These are phyloP conservation scores for Malachius bipustulatus DNA, from an alignment of 2,888 invertebrate genomes.

Conservation along the genomic window DNA sequence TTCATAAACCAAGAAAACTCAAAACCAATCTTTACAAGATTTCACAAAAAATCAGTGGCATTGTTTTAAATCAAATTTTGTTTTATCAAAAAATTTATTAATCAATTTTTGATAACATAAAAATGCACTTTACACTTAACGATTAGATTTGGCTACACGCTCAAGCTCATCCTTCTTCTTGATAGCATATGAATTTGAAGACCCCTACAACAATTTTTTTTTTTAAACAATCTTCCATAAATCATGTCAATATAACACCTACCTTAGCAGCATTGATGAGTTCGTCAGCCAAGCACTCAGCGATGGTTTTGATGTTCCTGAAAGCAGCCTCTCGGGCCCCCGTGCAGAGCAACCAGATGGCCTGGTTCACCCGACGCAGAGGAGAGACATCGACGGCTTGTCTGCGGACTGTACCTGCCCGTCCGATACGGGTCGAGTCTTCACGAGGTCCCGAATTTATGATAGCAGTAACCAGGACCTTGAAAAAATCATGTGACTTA, in stretches of 20 bases:
- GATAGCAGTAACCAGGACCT: constrained; percentile 91
- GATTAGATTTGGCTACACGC: constrained; percentile 99
- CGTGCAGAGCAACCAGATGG: constrained; percentile 98
- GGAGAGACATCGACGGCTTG: constrained; percentile 99
- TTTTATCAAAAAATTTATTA: too few species aligned
- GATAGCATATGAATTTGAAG: constrained; percentile 99
- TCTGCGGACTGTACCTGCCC: constrained; percentile 99
- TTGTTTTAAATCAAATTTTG: too few species aligned
- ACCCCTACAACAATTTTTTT: constrained; percentile 52
- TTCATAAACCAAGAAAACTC: too few species aligned
- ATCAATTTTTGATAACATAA: too few species aligned
- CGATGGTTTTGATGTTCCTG: constrained; percentile 99
- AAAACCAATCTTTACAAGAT: too few species aligned
- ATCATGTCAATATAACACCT: constrained; percentile 16
- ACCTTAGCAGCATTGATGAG: constrained; percentile 99
- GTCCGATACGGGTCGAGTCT: constrained; percentile 99
- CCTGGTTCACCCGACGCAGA: constrained; percentile 95
- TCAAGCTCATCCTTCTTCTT: constrained; percentile 99
- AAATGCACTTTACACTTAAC: constrained; percentile 82
- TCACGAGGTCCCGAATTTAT: constrained; percentile 99
- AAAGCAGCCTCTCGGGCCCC: constrained; percentile 99
- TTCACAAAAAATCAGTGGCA: too few species aligned
- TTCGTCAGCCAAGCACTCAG: constrained; percentile 99
- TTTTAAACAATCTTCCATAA: neutral
- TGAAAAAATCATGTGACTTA: constrained; percentile 26